Conservation (phyloP, 2,888 invertebrate genomes). For the Eupeodes luniger region DNA sequence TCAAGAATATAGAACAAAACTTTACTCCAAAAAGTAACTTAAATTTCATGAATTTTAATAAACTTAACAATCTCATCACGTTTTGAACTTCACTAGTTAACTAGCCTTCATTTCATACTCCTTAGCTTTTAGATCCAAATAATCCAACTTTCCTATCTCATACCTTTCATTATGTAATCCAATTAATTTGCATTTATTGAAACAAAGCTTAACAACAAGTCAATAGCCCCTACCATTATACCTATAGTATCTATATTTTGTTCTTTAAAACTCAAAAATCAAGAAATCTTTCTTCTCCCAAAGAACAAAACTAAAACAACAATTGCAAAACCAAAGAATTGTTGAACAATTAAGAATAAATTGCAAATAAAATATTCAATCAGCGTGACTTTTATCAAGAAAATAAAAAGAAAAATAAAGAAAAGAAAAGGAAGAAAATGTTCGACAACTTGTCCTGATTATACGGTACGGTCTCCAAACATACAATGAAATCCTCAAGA, state of each 20-base stretch:
- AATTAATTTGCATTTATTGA: conserved; percentile 12
- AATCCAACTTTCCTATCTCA: neutral
- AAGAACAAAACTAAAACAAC: neutral
- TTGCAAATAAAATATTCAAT: conserved; percentile 66
- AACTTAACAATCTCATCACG: neutral
- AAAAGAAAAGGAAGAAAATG: conserved; percentile 1
- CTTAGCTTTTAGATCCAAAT: neutral
- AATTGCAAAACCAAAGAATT: conserved; percentile 18
- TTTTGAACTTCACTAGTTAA: neutral
- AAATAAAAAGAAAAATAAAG: neutral
- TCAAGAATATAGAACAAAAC: no score
- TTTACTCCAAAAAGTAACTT: no score
- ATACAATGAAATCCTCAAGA: conserved; percentile 50
- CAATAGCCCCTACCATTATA: neutral
- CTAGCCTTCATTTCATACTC: neutral
- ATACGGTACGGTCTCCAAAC: conserved; percentile 44
- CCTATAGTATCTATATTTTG: neutral
- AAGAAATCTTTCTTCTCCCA: neutral
- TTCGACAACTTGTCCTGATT: conserved; percentile 59
- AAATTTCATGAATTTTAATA: neutral
- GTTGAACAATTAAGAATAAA: conserved; percentile 50
- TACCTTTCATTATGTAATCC: neutral
- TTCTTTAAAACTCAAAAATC: conserved; percentile 25
- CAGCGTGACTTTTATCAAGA: conserved; percentile 51
- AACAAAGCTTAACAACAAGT: neutral